Evolutionary conservation across 2,113 vertebrate genomes (phyloP), one percentile per base, ranked within the genome.

Genomic region (Haliaeetus leucogaster): DNA sequence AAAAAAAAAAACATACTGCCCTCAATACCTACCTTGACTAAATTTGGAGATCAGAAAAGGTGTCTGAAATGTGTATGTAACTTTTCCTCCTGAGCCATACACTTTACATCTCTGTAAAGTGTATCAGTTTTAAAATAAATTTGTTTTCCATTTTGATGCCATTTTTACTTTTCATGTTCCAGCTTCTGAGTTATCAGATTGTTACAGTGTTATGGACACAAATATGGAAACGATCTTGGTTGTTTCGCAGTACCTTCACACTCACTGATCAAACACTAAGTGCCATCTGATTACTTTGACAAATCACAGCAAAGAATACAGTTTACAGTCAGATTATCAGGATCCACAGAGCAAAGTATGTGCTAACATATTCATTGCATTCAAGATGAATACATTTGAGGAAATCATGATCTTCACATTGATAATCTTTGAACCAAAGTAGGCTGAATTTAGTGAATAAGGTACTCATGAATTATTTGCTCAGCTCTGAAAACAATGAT

Each of bases 401-500:
- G 83, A 82, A 97, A 93, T 92, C 36, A 76, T 45, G 83, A 87
- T 95, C 81, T 92, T 94, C 89, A 65, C 73, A 42, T 85, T 94
- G 91, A 86, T 94, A 86, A 93, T 89, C 80, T 92, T 67, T 87
- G 93, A 95, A 91, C 59, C 66, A 63, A 89, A 95, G 89, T 26
- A 94, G 61, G 56, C 68, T 94, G 91, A 95, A 86, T 92, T 94
- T 77, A 96, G 82, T 79, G 83, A 94, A 52, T 43, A 85, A 95
- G 62, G 80, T 93, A 66, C 82, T 96, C 47, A 81, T 94, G 26
- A 96, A 94, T 93, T 95, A 95, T 96, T 96, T 92, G 74, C 79
- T 96, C 74, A 86, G 48, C 82, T 96, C 85, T 82, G 85, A 90
- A 97, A 96, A 96, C 74, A 95, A 96, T 70, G 82, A 86, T 80